Base-by-base conservation (phyloP, 1,140 invertebrate species). In the Melitaea cinxia region DNA sequence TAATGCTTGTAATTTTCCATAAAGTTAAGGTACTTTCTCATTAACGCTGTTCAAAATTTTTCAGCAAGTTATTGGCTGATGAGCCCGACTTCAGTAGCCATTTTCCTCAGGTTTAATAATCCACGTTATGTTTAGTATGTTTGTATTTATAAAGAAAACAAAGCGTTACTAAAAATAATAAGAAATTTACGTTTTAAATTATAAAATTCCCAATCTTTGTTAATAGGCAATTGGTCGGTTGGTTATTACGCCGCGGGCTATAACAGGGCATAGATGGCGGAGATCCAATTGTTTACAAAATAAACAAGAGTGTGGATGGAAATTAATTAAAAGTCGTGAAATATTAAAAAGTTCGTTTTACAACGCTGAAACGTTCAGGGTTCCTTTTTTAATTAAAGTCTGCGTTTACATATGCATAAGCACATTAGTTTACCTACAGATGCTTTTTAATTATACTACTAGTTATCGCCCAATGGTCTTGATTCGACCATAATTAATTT, bases 291-390 rank as follows among this genome's bases (percentile, higher is more conserved):
- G 17, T 37, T 55, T 55, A 39, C 53, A 37, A 39, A 55, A 24
- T 55, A 39, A 55, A 55, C 53, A 39, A 37, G 19, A 23, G 35
- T 35, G 28, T 5, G 30, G 15, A 39, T 24, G 33, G 19, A 42
- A 42, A 42, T 42, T 42, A 39, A 55, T 55, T 55, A 55, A 55
- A 55, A 37, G 35, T 37, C 37, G 15, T 37, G 33, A 55, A 55
- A 55, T 33, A 23, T 39, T 37, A 55, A 55, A 55, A 55, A 37
- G 33, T 55, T 37, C 17, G 23, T 55, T 55, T 55, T 23, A 53
- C n/a, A 39, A n/a, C 53, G 23, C 23, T 55, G 15, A 12, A 15
- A 24, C 23, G 33, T 55, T 33, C 2, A 10, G 7, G 4, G 6
- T 24, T 12, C n/a, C 0, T 4, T 42, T 42, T 17, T 42, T 42